Percentiles rank a stretch among this genome's conserved stretches.
Conservation (phyloP, 2,113 vertebrate species). For the Rallus limicola region DNA sequence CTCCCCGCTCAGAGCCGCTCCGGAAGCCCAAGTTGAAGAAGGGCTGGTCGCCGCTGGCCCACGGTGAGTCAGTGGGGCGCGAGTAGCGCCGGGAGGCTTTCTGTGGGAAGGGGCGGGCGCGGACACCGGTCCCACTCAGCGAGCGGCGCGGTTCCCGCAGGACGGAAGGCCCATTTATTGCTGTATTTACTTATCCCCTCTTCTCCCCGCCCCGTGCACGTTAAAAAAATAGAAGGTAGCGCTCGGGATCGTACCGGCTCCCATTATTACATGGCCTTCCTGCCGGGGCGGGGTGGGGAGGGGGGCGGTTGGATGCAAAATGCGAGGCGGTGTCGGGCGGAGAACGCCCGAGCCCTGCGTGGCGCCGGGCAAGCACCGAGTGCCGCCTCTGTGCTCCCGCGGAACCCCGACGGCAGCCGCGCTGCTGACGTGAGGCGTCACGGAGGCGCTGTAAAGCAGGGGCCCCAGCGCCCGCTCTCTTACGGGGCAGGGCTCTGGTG, state of each 20-base stretch:
- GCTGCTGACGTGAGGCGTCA: rapidly evolving
- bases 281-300: too few species aligned
- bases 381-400: rapidly evolving
- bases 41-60: neutral
- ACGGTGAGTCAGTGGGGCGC: neutral
- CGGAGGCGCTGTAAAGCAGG: rapidly evolving
- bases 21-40: neutral
- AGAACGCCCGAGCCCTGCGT: rapidly evolving
- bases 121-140: neutral
- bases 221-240: too few species aligned
- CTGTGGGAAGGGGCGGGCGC: neutral
- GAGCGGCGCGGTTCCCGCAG: neutral
- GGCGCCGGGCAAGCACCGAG: rapidly evolving
- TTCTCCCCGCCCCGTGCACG: too few species aligned
- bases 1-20: neutral
- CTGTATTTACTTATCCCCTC: too few species aligned
- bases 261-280: neutral
- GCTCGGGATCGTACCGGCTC: neutral
- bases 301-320: too few species aligned
- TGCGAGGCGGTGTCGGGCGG: neutral
- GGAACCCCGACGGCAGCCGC: rapidly evolving
- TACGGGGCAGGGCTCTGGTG: too few species aligned
- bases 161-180: neutral
- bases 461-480: rapidly evolving
- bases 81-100: neutral